Base-by-base conservation (phyloP, 2,797 vertebrate species). In the Spheniscus humboldti region DNA sequence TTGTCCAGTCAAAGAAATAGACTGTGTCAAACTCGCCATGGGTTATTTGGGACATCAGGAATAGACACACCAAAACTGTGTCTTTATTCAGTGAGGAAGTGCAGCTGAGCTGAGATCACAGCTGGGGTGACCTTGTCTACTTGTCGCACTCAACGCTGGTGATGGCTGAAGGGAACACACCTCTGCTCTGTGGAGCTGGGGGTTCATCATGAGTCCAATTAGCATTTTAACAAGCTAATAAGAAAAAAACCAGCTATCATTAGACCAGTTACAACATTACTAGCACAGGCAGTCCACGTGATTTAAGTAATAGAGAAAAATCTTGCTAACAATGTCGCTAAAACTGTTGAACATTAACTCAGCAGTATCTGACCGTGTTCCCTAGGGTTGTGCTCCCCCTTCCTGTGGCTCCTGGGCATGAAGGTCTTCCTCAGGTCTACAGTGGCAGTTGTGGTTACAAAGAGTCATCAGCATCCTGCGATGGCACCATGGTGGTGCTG, bases 391-490 rank as follows among this genome's bases (percentile, higher is more conserved):
- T 33, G 73, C 20, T 35, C 6, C 5, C 39, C 10, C 4, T 35
- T n/a, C 17, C 41, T 10, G 1, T 0, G 0, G 33, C 75, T 59
- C 33, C 7, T 41, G 68, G 15, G 11, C n/a, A 3, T 0, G 1
- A 8, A 12, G 63, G 43, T 43, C 27, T 53, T 62, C 25, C 55
- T 59, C 6, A 10, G 35, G 53, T 23, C 13, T 6, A 3, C 15
- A 6, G 31, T 6, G 19, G n/a, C 41, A 18, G 47, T 22, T 3
- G 5, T 17, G 60, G 37, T 22, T n/a, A 22, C 31, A 53, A 23
- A 41, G 43, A 10, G 7, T 2, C 37, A 19, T 10, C 35, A 45
- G 69, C 60, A 16, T 8, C 12, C 23, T 13, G 16, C 7, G 18
- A 22, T 0, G 2, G 24, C 31, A 8, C 35, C 2, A 1, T 27